Evolutionary conservation across 2,113 vertebrate species (phyloP).

Genomic region (Merops nubicus): DNA sequence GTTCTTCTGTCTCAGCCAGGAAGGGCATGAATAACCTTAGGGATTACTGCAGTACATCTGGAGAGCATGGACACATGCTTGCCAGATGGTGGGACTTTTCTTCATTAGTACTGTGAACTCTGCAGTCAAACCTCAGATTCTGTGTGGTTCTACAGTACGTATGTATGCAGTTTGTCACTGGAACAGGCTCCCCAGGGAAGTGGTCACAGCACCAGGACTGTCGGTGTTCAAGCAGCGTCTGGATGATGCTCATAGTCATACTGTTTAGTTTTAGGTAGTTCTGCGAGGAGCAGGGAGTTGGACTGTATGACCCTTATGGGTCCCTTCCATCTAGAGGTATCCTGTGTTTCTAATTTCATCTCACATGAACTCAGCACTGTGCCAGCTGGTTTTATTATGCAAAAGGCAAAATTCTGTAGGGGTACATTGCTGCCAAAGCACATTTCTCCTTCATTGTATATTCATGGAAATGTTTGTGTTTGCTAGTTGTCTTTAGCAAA

Average conservation of each 20-base stretch:
- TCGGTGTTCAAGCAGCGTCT: not conserved
- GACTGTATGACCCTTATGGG: not conserved
- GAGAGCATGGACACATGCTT: not conserved
- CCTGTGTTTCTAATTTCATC: not conserved
- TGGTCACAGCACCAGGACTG: not conserved
- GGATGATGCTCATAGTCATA: not conserved
- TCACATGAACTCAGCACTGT: not conserved
- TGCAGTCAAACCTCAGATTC: not conserved
- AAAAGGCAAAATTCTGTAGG: not conserved
- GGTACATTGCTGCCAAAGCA: constrained; percentile 20
- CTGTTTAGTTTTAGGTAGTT: not conserved
- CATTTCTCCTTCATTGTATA: not conserved
- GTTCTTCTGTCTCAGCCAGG: not conserved
- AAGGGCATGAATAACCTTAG: not conserved
- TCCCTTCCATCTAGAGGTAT: not conserved
- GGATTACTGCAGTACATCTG: not conserved
- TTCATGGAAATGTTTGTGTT: not conserved
- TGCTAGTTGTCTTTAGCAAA: not conserved
- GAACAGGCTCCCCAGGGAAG: not conserved
- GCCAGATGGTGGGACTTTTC: not conserved
- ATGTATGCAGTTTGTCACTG: not conserved
- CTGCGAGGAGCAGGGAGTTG: not conserved
- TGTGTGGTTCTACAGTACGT: not conserved
- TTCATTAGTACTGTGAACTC: not conserved
- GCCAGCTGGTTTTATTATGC: constrained; percentile 12